A percentile compares a stretch with the other conserved stretches of the same genome.
Conservation (phyloP, 1,140 invertebrate species). For the Drosophila repletoides region DNA sequence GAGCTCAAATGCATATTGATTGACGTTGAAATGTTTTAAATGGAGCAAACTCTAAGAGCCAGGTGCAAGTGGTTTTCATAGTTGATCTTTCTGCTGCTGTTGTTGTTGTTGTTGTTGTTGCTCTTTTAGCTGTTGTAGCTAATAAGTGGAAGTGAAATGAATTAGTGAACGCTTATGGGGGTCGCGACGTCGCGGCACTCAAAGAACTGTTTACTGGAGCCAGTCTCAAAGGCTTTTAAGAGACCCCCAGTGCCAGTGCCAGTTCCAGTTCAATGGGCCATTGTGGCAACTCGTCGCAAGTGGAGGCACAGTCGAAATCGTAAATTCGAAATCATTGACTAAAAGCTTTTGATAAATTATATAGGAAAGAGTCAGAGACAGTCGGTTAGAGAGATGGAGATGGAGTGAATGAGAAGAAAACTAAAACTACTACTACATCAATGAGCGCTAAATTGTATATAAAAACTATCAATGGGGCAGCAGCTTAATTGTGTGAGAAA, state of each 20-base stretch:
- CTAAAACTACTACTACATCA: conserved; percentile 48
- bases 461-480: conserved; percentile 62
- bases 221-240: conserved; percentile 58
- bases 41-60: conserved; percentile 62
- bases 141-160: conserved; percentile 79
- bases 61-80: conserved; percentile 58
- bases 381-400: not conserved
- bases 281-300: conserved; percentile 50
- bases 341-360: conserved; percentile 80
- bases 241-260: conserved; percentile 16
- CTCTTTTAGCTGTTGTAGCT: conserved; percentile 51
- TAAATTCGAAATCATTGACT: conserved; percentile 80
- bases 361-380: conserved; percentile 35
- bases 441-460: conserved; percentile 46
- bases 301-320: conserved; percentile 49
- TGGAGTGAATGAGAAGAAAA: conserved; percentile 22
- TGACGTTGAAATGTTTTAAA: conserved; percentile 77
- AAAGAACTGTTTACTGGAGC: conserved; percentile 63
- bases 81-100: conserved; percentile 20
- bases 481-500: conserved; percentile 77
- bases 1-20: conserved; percentile 78
- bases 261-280: conserved; percentile 56
- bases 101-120: conserved; percentile 28
- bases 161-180: conserved; percentile 76
- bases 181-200: conserved; percentile 64